A percentile compares a stretch with the other conserved stretches of the same genome.
Conservation (phyloP, 2,113 vertebrate species). For the Rynchops niger region DNA sequence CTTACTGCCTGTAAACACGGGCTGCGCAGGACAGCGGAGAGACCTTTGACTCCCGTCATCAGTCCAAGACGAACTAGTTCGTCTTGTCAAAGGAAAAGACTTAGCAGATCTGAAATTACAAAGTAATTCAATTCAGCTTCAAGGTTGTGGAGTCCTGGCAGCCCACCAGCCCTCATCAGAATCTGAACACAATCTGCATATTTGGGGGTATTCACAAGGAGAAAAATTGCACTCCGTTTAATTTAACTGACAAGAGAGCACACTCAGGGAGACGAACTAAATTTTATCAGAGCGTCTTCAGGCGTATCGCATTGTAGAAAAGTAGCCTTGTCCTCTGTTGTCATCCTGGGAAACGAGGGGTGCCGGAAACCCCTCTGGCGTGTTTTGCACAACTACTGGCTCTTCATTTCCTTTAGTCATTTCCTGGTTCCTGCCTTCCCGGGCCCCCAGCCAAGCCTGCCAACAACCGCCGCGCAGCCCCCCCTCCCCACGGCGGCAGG, state of each 20-base stretch:
- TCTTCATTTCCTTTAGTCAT: not conserved
- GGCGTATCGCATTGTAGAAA: accelerated
- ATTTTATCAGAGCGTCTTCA: accelerated
- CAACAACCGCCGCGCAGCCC: not conserved
- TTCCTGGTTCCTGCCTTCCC: not conserved
- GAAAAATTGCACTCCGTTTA: accelerated
- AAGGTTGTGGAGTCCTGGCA: not conserved
- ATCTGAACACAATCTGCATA: accelerated
- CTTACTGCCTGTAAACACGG: not conserved
- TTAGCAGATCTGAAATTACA: not conserved
- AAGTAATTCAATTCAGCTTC: not conserved
- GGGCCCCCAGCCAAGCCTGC: not conserved
- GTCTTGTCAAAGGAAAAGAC: too few species aligned
- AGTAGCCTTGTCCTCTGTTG: not conserved
- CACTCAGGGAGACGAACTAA: accelerated
- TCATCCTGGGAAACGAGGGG: not conserved
- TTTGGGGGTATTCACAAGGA: not conserved
- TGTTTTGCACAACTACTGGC: not conserved
- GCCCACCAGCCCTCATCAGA: not conserved
- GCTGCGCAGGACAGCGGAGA: accelerated
- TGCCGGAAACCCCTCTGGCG: not conserved
- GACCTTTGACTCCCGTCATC: not conserved
- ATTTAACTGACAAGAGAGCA: accelerated
- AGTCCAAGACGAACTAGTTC: not conserved
- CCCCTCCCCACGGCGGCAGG: accelerated